Conservation (phyloP, 2,888 invertebrate genomes). For the Dioctria linearis region DNA sequence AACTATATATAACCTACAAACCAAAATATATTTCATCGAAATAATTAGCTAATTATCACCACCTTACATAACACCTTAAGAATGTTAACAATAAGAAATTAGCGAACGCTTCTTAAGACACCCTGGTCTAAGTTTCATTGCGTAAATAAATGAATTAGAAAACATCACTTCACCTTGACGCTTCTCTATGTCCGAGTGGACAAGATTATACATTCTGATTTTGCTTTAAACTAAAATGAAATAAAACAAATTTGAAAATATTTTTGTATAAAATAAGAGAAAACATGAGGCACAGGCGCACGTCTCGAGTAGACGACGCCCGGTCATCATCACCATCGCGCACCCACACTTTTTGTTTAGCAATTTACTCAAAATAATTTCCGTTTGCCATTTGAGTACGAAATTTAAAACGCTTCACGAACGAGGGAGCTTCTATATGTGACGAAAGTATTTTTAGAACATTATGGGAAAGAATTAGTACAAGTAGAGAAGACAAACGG, state of each 20-base stretch:
- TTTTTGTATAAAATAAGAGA: not conserved
- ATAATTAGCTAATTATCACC: not conserved
- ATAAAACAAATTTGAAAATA: not conserved
- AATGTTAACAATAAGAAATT: slow-evolving; percentile 33
- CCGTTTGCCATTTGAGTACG: slow-evolving; percentile 45
- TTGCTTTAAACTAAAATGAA: slow-evolving; percentile 12
- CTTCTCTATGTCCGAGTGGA: not conserved
- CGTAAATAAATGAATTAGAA: not conserved
- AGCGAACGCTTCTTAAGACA: not conserved
- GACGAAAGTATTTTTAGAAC: slow-evolving; percentile 46
- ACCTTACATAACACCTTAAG: not conserved
- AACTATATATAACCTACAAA: too few relatives aligned
- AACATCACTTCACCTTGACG: slow-evolving; percentile 26
- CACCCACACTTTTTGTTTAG: slow-evolving; percentile 38
- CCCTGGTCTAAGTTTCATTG: not conserved
- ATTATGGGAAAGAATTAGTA: slow-evolving; percentile 24
- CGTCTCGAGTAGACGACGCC: too few relatives aligned
- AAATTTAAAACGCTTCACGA: slow-evolving; percentile 40
- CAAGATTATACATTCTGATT: not conserved
- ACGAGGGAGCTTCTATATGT: slow-evolving; percentile 13
- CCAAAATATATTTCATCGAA: not conserved
- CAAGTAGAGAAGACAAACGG: slow-evolving; percentile 5
- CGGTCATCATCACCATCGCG: not conserved
- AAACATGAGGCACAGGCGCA: not conserved
- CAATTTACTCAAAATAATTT: slow-evolving; percentile 1